These are phyloP conservation scores for Blomia tropicalis DNA, from an alignment of 2,888 invertebrate genomes.

Conservation along the genomic window DNA sequence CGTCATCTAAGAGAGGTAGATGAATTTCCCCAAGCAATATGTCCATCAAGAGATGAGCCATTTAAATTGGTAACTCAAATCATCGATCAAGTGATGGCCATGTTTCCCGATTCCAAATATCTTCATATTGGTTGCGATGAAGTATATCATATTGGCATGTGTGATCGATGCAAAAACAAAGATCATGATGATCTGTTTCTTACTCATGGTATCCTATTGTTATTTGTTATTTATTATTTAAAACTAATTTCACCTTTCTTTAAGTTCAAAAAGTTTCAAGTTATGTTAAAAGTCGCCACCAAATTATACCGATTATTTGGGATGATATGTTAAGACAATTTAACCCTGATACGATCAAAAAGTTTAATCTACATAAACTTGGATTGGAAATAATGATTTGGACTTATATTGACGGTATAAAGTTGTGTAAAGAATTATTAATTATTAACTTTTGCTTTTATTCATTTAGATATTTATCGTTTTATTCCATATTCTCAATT, in stretches of 20 bases:
- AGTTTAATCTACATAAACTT: conserved; percentile 44
- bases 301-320: conserved; percentile 52
- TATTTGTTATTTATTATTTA: conserved; percentile 42
- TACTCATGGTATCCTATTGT: conserved; percentile 37
- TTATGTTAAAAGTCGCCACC: conserved; percentile 45
- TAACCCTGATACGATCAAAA: conserved; percentile 44
- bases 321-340: conserved; percentile 60
- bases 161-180: conserved; percentile 41
- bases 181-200: conserved; percentile 31
- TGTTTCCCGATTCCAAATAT: conserved; percentile 30
- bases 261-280: conserved; percentile 41
- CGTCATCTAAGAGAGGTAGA: conserved; percentile 49
- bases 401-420: conserved; percentile 53
- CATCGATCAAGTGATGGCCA: conserved; percentile 35
- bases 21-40: conserved; percentile 45
- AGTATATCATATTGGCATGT: conserved; percentile 53
- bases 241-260: conserved; percentile 41
- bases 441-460: neutral
- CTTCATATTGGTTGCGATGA: conserved; percentile 60
- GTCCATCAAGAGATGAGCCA: conserved; percentile 38
- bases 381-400: conserved; percentile 60
- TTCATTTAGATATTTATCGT: conserved; percentile 40
- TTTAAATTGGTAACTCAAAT: conserved; percentile 33
- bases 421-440: too few species aligned
- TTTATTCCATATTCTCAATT: conserved; percentile 41